Base-by-base conservation (phyloP, 2,113 vertebrate genomes). In the Rattus rattus region DNA sequence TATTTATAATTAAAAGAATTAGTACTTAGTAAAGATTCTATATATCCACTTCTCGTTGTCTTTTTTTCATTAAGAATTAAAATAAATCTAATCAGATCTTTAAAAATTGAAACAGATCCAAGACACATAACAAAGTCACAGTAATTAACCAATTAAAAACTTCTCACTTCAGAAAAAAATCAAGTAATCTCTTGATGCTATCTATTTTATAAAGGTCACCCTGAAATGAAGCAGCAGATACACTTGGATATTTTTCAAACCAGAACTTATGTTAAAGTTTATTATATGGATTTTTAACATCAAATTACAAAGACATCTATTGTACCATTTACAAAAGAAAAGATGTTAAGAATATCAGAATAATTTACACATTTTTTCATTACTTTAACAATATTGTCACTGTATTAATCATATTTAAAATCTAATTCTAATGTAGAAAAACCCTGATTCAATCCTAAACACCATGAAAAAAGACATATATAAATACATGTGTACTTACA, bases 41-140 rank as follows among this genome's bases (percentile, higher is more conserved):
- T 86, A 67, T 92, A 75, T 91, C 12, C 52, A 90, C 20, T 85
- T 94, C 28, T 39, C 86, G 91, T 56, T 97, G 30, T 80, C 73
- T 88, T 93, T 30, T 90, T 47, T 88, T 94, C 39, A 75, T 28
- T 6, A 52, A 77, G 5, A 83, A 73, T 89, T 70, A 84, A 92
- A 94, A 54, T 11, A 76, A 84, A 92, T 79, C 2, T 73, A 94
- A 47, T 88, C 94, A 77, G 9, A 11, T 47, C 52, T 28, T 61
- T 24, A n/a, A 36, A 70, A 39, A 8, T 76, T 49, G n/a, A 90
- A 47, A 33, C 24, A 93, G 10, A 17, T 8, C 76, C 5, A 94
- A 30, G 1, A 65, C 33, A 85, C 0, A 3, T 30, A 39, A 88
- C 20, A 91, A 19, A 52, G 22, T 81, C 19, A 47, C 0, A 6